Evolutionary conservation across 35 echinoderm and acorn worm species (phyloP), one percentile per base, ranked within the genome.

Genomic region (Antedon bifida): DNA sequence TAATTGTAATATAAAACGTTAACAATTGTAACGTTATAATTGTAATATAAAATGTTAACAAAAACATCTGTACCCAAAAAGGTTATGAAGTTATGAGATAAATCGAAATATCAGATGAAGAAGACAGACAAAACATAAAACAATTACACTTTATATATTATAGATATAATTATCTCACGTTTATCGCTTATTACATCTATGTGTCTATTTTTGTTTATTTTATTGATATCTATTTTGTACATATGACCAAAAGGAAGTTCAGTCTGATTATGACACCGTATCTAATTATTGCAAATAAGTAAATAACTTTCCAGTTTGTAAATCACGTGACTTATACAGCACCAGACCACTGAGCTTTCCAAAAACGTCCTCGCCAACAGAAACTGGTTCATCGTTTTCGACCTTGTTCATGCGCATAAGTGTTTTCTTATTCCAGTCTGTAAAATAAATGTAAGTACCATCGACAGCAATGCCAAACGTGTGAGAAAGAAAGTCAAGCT

Each of bases 401-500:
- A n/a, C 51, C 45, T 90, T 92, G 31, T 92, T 39, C 0, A 88
- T 91, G 46, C 88, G 87, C 90, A 89, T 84, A 0, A 97, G 82
- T 11, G 74, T 45, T 16, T 74, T 84, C 35, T 90, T 56, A 4
- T 64, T 38, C 94, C 94, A 97, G 36, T 97, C 85, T 8, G 89
- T 92, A 87, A 90, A 97, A 85, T 88, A 97, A n/a, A 97, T 75
- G 75, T 85, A 85, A 13, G 75, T 30, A 19, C 80, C 90, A 36
- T 44, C 35, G 0, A 92, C 29, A 11, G 55, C 85, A 5, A 97
- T 75, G 26, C 94, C 86, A 73, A 88, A 90, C 3, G 94, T 81
- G 34, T 92, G 94, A 29, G 77, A 76, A 1, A 29, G 11, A 0
- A 38, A 0, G 0, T 75, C 85, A 2, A 87, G 35, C 34, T 87